A percentile compares a stretch with the other conserved stretches of the same genome.
Conservation (phyloP, 2,888 invertebrate species). For the Eupithecia pulchellata region DNA sequence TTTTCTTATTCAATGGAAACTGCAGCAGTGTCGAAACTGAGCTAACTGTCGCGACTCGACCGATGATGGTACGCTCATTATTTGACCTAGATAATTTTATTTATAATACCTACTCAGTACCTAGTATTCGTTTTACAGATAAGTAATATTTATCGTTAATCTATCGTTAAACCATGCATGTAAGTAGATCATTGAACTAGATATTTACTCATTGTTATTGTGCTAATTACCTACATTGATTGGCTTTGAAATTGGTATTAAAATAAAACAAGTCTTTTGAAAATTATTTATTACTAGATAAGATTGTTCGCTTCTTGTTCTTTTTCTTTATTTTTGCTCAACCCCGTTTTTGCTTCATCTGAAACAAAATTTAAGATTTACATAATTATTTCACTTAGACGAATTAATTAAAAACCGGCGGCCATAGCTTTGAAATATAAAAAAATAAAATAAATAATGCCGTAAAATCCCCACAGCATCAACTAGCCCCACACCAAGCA, state of each 20-base stretch:
- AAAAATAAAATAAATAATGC: no score
- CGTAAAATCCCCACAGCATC: no score
- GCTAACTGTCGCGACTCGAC: not conserved
- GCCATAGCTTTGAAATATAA: no score
- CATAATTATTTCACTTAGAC: no score
- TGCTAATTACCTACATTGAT: not conserved
- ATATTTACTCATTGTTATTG: not conserved
- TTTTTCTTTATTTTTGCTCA: constrained; percentile 47
- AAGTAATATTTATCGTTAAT: not conserved
- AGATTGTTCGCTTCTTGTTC: constrained; percentile 41
- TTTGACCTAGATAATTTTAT: not conserved
- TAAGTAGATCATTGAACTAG: not conserved
- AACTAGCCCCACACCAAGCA: no score
- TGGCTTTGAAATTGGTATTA: not conserved
- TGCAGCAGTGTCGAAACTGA: not conserved
- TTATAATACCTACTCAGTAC: no score
- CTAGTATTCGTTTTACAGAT: not conserved
- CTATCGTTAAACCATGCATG: not conserved
- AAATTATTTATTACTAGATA: not conserved
- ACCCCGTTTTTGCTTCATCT: constrained; percentile 67
- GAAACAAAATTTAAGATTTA: constrained; percentile 44
- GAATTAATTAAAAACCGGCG: no score
- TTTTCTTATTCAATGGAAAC: no score
- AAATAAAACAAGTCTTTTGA: not conserved
- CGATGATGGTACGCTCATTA: no score